Evolutionary conservation across 2,113 vertebrate species (phyloP).

Genomic region (Platichthys flesus): DNA sequence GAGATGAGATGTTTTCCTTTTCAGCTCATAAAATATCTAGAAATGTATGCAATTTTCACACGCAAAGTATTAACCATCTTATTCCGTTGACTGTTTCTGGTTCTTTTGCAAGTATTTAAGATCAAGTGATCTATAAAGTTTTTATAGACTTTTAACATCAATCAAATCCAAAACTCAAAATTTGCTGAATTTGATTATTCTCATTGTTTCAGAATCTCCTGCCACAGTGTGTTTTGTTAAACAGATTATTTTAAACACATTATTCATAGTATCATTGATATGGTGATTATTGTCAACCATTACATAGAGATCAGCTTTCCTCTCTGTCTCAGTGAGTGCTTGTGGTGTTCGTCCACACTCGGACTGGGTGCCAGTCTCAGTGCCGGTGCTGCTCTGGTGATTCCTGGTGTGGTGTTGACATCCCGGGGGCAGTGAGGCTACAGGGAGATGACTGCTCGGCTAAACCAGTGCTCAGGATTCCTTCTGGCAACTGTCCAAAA

Average conservation of each 20-base stretch:
- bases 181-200: background rate
- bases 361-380: conserved; percentile 14
- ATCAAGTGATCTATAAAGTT: background rate
- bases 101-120: background rate
- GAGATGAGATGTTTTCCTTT: no score
- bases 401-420: conserved; percentile 21
- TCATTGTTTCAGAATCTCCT: background rate
- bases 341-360: background rate
- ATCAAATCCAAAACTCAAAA: background rate
- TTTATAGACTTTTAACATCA: background rate
- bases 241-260: no score
- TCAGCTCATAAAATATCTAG: no score
- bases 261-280: no score
- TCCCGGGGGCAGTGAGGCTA: conserved; percentile 40
- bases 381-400: background rate
- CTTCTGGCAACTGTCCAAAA: conserved; percentile 39
- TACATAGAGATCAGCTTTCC: no score
- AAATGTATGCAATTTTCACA: background rate
- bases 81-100: background rate
- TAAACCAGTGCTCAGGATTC: conserved; percentile 11
- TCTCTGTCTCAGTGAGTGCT: background rate
- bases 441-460: background rate
- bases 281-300: no score
- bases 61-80: background rate
- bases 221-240: no score